phyloP scores from a whole-genome alignment of 1,140 invertebrate genomes.

The Dinoponera quadriceps region DNA sequence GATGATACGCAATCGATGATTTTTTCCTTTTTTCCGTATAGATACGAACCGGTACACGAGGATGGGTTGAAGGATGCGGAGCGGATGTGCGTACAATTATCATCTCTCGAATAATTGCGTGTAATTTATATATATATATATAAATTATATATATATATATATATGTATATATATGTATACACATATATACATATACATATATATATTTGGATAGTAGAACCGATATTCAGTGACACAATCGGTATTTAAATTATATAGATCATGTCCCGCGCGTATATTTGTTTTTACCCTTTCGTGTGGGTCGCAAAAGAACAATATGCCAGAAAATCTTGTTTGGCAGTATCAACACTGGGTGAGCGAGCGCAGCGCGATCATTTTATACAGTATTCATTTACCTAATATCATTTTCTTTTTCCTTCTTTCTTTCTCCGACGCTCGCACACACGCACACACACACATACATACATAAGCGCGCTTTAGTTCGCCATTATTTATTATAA shows the following conservation, averaged over 20 bases:
- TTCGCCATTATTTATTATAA: conserved; percentile 37
- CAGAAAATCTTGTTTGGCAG: conserved; percentile 27
- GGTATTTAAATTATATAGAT: conserved; percentile 51
- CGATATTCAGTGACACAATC: conserved; percentile 3
- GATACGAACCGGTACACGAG: too few relatives aligned
- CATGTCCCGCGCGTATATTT: conserved; percentile 20
- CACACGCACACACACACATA: too few relatives aligned
- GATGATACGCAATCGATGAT: too few relatives aligned
- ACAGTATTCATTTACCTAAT: conserved; percentile 42
- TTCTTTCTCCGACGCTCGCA: conserved; percentile 20
- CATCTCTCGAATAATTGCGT: conserved; percentile 6
- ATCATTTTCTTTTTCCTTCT: neutral
- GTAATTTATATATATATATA: conserved; percentile 14
- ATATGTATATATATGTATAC: conserved; percentile 26
- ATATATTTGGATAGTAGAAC: conserved; percentile 14
- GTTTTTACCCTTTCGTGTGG: neutral
- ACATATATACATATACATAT: conserved; percentile 2
- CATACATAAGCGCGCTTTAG: conserved; percentile 1
- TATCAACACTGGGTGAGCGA: conserved; percentile 23
- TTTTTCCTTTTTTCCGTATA: too few relatives aligned
- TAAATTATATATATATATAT: conserved; percentile 2
- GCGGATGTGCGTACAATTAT: conserved; percentile 10
- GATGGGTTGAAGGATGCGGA: conserved; percentile 4
- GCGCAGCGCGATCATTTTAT: conserved; percentile 38
- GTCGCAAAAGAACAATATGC: conserved; percentile 15